Evolutionary conservation across 1,140 invertebrate genomes (phyloP).

Genomic region (Leptestheria dahalacensis): DNA sequence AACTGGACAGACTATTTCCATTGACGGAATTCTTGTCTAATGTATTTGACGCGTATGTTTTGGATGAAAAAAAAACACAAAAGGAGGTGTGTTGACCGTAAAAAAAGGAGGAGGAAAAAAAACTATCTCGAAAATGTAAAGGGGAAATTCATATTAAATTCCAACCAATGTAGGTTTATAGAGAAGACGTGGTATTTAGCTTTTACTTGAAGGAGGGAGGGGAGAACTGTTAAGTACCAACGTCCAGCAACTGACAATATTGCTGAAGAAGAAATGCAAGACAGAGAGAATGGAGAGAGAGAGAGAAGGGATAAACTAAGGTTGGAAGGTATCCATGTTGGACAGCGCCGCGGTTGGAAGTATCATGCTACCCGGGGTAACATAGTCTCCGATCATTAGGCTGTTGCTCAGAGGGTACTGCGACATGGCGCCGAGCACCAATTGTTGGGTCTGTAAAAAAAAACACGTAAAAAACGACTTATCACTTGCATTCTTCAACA

Average conservation of each 20-base stretch:
- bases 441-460: constrained; percentile 29
- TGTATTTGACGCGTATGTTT: neutral
- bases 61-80: neutral
- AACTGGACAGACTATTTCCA: no score
- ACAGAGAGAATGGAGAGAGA: neutral
- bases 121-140: no score
- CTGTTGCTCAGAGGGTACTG: constrained; percentile 56
- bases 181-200: no score
- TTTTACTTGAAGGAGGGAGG: no score
- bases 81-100: neutral
- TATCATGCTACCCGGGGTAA: constrained; percentile 39
- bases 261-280: no score
- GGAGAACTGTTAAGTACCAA: no score
- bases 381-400: constrained; percentile 65
- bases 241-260: no score
- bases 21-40: no score
- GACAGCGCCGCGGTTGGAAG: constrained; percentile 21
- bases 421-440: constrained; percentile 42
- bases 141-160: no score
- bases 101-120: neutral
- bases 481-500: neutral
- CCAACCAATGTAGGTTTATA: no score
- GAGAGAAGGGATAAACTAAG: neutral
- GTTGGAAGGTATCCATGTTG: constrained; percentile 9
- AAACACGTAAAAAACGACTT: neutral